These are phyloP conservation scores for Pandemis heparana DNA, from an alignment of 2,888 invertebrate genomes.

Conservation along the genomic window DNA sequence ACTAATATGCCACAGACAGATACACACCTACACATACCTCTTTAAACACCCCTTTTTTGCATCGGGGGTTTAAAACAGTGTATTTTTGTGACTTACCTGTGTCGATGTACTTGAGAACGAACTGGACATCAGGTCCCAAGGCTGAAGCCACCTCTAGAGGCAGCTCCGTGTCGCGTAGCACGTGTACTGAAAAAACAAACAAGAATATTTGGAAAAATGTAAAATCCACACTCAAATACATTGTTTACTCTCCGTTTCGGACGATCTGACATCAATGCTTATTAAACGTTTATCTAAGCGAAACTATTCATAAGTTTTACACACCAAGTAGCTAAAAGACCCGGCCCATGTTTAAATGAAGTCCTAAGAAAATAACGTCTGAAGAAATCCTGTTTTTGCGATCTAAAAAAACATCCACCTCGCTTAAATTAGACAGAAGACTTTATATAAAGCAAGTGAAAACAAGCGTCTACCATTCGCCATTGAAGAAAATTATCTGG, in stretches of 20 bases:
- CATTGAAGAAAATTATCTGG: slow-evolving; percentile 52
- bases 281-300: neutral
- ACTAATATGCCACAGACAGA: no score
- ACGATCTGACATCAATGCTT: neutral
- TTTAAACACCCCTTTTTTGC: no score
- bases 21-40: no score
- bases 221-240: no score
- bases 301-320: neutral
- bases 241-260: no score
- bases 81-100: slow-evolving; percentile 60
- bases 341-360: slow-evolving; percentile 16
- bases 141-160: slow-evolving; percentile 87
- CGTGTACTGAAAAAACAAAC: slow-evolving; percentile 83
- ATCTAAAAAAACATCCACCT: slow-evolving; percentile 25
- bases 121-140: slow-evolving; percentile 85
- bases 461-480: slow-evolving; percentile 49
- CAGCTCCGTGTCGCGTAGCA: slow-evolving; percentile 85
- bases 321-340: slow-evolving; percentile 14
- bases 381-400: slow-evolving; percentile 1
- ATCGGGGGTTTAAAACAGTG: neutral
- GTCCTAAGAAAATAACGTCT: slow-evolving; percentile 36
- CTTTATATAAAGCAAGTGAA: slow-evolving; percentile 28
- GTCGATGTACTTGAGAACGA: slow-evolving; percentile 86
- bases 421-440: slow-evolving; percentile 13
- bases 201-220: slow-evolving; percentile 19